Conservation (phyloP, 1,140 invertebrate species). For the Pissodes strobi region DNA sequence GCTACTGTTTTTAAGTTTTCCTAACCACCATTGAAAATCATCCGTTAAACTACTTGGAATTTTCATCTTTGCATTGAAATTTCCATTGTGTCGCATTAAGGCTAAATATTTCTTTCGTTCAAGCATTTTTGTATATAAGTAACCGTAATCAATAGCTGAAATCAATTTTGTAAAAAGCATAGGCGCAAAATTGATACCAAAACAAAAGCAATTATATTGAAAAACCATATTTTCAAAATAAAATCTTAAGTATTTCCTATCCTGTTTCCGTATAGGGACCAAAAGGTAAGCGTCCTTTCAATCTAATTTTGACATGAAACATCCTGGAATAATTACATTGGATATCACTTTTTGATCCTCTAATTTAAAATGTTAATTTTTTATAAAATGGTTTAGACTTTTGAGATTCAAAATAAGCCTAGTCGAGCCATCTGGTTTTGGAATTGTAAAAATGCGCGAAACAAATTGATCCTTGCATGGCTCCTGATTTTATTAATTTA, state of each 20-base stretch:
- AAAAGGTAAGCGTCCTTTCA: not conserved
- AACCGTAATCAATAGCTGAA: not conserved
- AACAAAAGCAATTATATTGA: not conserved
- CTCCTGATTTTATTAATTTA: too few species aligned
- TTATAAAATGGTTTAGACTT: slow-evolving; percentile 22
- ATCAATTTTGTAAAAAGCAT: not conserved
- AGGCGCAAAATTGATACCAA: not conserved
- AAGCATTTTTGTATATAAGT: not conserved
- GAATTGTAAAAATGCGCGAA: too few species aligned
- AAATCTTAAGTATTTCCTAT: not conserved
- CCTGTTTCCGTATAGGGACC: not conserved
- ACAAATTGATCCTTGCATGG: too few species aligned
- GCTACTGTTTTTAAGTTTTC: not conserved
- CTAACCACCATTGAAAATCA: not conserved
- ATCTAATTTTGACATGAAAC: not conserved
- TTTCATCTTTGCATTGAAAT: not conserved
- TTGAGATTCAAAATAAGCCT: slow-evolving; percentile 36
- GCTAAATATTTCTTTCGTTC: not conserved
- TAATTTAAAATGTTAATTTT: slow-evolving; percentile 34
- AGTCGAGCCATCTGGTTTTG: slow-evolving; percentile 18
- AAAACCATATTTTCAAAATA: not conserved
- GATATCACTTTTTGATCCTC: slow-evolving; percentile 17
- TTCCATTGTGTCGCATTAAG: not conserved
- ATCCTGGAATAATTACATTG: not conserved
- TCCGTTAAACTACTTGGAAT: not conserved